Conservation (phyloP, 2,888 invertebrate species). For the Scotopteryx bipunctaria region DNA sequence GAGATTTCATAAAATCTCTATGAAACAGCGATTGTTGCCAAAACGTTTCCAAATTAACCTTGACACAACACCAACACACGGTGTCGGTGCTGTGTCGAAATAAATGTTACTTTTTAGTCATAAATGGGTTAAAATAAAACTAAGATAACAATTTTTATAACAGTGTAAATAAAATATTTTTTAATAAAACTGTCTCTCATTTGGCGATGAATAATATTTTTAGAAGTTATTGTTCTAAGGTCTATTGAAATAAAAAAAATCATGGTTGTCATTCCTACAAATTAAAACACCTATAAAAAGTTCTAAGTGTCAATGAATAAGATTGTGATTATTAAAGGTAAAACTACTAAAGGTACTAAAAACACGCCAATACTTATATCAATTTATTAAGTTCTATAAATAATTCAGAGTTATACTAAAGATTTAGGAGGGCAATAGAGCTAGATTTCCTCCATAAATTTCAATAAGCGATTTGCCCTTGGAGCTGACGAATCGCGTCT, state of each 20-base stretch:
- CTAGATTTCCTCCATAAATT: constrained; percentile 29
- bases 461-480: constrained; percentile 31
- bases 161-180: constrained; percentile 68
- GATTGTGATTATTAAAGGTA: too few species aligned
- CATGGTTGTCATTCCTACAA: too few species aligned
- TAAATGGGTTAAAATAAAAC: constrained; percentile 61
- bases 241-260: too few species aligned
- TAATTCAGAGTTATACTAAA: constrained; percentile 25
- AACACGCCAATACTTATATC: constrained; percentile 14
- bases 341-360: neutral
- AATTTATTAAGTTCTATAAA: constrained; percentile 34
- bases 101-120: constrained; percentile 68
- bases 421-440: constrained; percentile 14
- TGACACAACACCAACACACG: constrained; percentile 63
- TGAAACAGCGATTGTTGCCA: constrained; percentile 54
- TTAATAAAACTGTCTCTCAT: constrained; percentile 9
- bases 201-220: neutral
- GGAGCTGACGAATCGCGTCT: constrained; percentile 69
- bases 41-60: constrained; percentile 59
- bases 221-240: neutral
- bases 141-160: constrained; percentile 55
- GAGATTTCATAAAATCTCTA: constrained; percentile 21
- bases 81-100: constrained; percentile 71
- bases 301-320: neutral
- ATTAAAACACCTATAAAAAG: too few species aligned